Percentiles rank a stretch among this genome's conserved stretches.
Evolutionary conservation across 2,888 invertebrate species (phyloP).

Genomic region (Platerodrilus igneus): DNA sequence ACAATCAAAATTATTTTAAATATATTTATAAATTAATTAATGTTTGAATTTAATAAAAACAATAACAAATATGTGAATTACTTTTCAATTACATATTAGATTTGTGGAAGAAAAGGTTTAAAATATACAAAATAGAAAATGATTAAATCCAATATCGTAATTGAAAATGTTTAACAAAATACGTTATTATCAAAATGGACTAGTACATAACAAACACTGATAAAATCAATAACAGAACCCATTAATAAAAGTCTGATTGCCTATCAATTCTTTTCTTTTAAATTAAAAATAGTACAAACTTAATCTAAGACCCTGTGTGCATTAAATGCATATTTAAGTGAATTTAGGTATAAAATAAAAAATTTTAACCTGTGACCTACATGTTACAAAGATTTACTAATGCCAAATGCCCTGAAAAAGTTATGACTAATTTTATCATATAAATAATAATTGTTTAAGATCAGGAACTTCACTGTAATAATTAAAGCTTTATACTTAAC

Average conservation of each 20-base stretch:
- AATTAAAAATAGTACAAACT: conserved; percentile 14
- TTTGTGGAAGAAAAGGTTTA: conserved; percentile 2
- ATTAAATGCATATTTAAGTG: too few relatives aligned
- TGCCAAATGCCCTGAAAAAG: too few relatives aligned
- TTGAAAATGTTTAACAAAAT: conserved; percentile 17
- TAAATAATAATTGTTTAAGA: too few relatives aligned
- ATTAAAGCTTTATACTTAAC: too few relatives aligned
- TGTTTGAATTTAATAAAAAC: conserved; percentile 24
- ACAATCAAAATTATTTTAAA: too few relatives aligned
- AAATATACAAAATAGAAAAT: conserved; percentile 1
- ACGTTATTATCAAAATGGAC: conserved; percentile 37
- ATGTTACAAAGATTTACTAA: conserved; percentile 4
- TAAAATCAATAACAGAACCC: conserved; percentile 2
- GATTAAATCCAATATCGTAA: conserved; percentile 10
- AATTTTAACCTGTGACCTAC: conserved; percentile 5
- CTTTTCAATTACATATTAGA: conserved; percentile 16
- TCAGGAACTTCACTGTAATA: too few relatives aligned
- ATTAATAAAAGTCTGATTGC: background rate
- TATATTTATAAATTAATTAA: conserved; percentile 28
- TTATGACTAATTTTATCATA: too few relatives aligned
- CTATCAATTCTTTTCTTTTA: conserved; percentile 5
- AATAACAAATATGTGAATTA: conserved; percentile 27
- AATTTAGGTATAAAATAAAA: conserved; percentile 17
- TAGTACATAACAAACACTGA: conserved; percentile 43
- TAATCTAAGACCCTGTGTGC: conserved; percentile 24